A percentile compares a stretch with the other conserved stretches of the same genome.
Evolutionary conservation across 1,140 invertebrate species (phyloP).

Genomic region (Conus betulinus): DNA sequence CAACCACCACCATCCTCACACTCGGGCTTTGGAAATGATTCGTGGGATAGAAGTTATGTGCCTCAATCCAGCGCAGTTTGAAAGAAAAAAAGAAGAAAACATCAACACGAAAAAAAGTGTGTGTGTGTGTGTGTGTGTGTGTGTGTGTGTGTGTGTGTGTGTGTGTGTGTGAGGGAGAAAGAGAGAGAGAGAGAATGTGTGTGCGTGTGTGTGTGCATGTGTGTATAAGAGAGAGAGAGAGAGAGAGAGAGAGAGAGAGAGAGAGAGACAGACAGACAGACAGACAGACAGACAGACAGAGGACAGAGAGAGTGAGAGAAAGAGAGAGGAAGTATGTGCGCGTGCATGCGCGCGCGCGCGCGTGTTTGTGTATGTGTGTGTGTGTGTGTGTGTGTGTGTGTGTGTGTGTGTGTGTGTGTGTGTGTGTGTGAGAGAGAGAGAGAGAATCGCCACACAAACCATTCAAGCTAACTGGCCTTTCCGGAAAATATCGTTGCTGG

Average conservation of each 20-base stretch:
- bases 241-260: no score
- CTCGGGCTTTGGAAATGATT: no score
- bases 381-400: background rate
- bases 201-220: conserved; percentile 2
- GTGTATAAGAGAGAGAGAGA: background rate
- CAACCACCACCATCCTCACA: no score
- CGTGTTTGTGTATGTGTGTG: background rate
- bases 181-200: background rate
- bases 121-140: conserved; percentile 15
- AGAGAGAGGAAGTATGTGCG: background rate
- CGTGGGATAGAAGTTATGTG: no score
- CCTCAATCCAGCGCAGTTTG: no score
- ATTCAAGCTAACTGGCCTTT: no score
- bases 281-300: no score
- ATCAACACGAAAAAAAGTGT: no score
- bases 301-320: no score
- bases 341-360: background rate
- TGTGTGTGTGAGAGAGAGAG: background rate
- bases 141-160: conserved; percentile 7
- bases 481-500: no score
- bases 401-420: background rate
- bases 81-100: no score
- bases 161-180: background rate
- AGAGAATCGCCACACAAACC: background rate
- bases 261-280: no score